Base-by-base conservation (phyloP, 2,113 vertebrate genomes). In the Marmota flaviventris region DNA sequence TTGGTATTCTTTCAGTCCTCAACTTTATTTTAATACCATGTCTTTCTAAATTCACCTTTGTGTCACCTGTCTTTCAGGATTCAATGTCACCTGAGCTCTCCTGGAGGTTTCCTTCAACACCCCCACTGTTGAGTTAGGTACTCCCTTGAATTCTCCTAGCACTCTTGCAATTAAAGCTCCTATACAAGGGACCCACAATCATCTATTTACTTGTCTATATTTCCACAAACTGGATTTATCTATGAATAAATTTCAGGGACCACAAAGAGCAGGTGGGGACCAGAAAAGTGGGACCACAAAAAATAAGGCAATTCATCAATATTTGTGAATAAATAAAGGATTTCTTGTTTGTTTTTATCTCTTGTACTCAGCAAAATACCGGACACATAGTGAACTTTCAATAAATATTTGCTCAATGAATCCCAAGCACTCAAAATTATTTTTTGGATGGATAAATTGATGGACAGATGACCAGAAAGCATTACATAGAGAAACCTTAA, bases 41-140 rank as follows among this genome's bases (percentile, higher is more conserved):
- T n/a, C 25, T 65, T 69, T 77, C 51, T 83, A 61, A 89, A 82
- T 56, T 93, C 51, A 39, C 48, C 27, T 63, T 94, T 34, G 65
- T 12, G 20, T 65, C 53, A 78, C 8, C 51, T 72, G 1, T 42
- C 13, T 69, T 61, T 92, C 51, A 86, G 85, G 84, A 63, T 58
- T 96, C 75, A 78, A 48, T 37, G 27, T 86, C 63, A 81, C 8
- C 8, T 67, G 27, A 77, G 7, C 16, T 91, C 67, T 91, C 58
- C 85, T 48, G 29, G 18, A 69, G 67, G n/a, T 53, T 90, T 93
- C 89, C n/a, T 81, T 92, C 89, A 32, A 77, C 11, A 83, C 56
- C 63, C 76, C 81, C 78, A 79, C n/a, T 63, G 13, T 10, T 56
- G n/a, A 56, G 4, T 24, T 56, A 70, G 56, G 58, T 16, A 48